Evolutionary conservation across 1,140 invertebrate genomes (phyloP), one percentile per base, ranked within the genome.

Genomic region (Cryptotermes secundus): DNA sequence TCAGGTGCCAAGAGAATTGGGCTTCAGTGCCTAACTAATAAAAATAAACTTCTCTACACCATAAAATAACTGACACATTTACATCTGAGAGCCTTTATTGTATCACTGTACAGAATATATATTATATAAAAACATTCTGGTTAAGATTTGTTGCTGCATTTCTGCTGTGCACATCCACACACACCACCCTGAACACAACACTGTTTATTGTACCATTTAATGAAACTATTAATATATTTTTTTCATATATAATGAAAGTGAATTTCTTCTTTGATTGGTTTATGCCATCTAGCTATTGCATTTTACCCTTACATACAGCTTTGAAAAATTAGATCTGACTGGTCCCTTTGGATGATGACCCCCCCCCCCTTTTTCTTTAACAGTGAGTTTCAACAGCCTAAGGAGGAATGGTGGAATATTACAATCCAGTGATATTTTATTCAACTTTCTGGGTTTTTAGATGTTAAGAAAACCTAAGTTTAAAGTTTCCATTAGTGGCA

Each of bases 161-260:
- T 83, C 26, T 45, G 19, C 26, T 31, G 81, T 45, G 81, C 81
- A 82, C 36, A 38, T 42, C 22, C 38, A 49, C 42, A 49, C 34
- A 81, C 42, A 79, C 19, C 79, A 59, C 34, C 53, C 49, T 79
- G 83, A 83, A 83, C 83, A 83, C 83, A 83, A 72, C 59, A 79
- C 80, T 38, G n/a, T 83, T 83, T 83, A 83, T 79, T 83, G 83
- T 83, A 83, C 83, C 83, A 83, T 72, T 36, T 53, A 83, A 72
- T 83, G 79, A 83, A 2, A 79, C 83, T 82, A 82, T 53, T n/a
- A 82, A n/a, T 16, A 45, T 82, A n/a, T 53, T 82, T 2, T 16
- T 34, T 45, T 81, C 34, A 72, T 31, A n/a, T 16, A n/a, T 53
- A 38, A 82, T 82, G 31, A 45, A 45, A 81, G 42, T 36, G 35